Base-by-base conservation (phyloP, 2,888 invertebrate genomes). In the Linhomoeus sp. region DNA sequence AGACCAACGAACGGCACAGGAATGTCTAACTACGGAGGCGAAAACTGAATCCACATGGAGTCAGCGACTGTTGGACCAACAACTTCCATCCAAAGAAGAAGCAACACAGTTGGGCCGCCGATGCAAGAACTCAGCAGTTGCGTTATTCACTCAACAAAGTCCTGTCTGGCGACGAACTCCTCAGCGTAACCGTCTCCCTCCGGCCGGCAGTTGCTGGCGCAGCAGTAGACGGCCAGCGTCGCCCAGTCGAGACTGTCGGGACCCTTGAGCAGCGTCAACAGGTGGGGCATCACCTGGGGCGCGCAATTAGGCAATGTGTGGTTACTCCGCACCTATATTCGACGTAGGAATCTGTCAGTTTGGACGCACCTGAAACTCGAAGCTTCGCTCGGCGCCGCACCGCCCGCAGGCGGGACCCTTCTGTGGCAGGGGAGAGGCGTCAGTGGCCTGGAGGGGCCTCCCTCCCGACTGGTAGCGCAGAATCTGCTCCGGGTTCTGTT, bases 331-430 rank as follows among this genome's bases (percentile, higher is more conserved):
- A n/a, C n/a, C n/a, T n/a, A n/a, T n/a, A n/a, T n/a, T n/a, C n/a
- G n/a, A n/a, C n/a, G n/a, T n/a, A n/a, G n/a, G n/a, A n/a, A n/a
- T n/a, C n/a, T n/a, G n/a, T n/a, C n/a, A n/a, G n/a, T n/a, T n/a
- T n/a, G n/a, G n/a, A n/a, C n/a, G n/a, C 72, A 87, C 73, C 77
- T 85, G 85, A 68, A 86, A 88, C 70, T 94, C 92, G 72, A 85
- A 92, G 55, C 77, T 76, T 53, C 90, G 75, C 45, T 74, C 70
- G 1, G 75, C 73, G 43, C 77, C 75, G 67, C 94, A 94, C 14
- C 52, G 46, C 7, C 86, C 85, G 50, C 70, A 70, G 23, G 73
- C 70, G 23, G 86, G 83, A 17, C 7, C 74, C 73, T 24, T 62
- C 63, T 44, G 69, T 59, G 48, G 73, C 68, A 42, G 71, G 69